Base-by-base conservation (phyloP, 2,797 vertebrate genomes). In the Leptatherina wallacei region DNA sequence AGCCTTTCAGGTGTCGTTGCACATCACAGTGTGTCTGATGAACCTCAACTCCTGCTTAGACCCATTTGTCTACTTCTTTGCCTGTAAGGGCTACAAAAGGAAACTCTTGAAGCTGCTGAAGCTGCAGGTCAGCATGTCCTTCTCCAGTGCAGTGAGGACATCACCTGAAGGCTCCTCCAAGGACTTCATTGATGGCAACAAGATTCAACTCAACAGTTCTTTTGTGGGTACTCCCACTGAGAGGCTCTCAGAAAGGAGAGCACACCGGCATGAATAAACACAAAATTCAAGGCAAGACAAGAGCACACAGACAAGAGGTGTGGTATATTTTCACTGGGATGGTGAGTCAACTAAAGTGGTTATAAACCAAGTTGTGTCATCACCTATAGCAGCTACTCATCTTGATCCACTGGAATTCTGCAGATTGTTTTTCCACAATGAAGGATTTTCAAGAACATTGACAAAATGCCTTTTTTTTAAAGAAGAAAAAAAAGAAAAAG, bases 51-150 rank as follows among this genome's bases (percentile, higher is more conserved):
- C 96, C 85, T 97, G 96, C 74, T 88, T 99, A 87, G 98, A 99
- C 84, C 98, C 98, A 1, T 98, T 99, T 38, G 96, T 99, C 83
- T 99, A 99, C 85, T 99, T 99, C 91, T 99, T 99, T 59, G 97
- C 98, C 56, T 99, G 98, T 70, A 98, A 97, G 90, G 98, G 98
- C 81, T 99, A 99, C 89, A 99, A 99, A 91, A 96, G 94, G 84
- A 98, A 96, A 81, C 90, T 99, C 7, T 81, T 96, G 92, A 97
- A 93, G 93, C 94, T 99, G 80, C 71, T 99, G 61, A 96, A 77
- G 88, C 89, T 93, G 11, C 96, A 97, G 80, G 95, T 93, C 66
- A 99, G 96, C 2, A 78, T 95, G 62, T 98, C 97, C 1, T 93
- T 97, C 90, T 98, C 98, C 75, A 99, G 97, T 0, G 96, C 88